These are phyloP conservation scores for Etheostoma spectabile DNA, from an alignment of 2,113 vertebrate genomes.

Conservation along the genomic window DNA sequence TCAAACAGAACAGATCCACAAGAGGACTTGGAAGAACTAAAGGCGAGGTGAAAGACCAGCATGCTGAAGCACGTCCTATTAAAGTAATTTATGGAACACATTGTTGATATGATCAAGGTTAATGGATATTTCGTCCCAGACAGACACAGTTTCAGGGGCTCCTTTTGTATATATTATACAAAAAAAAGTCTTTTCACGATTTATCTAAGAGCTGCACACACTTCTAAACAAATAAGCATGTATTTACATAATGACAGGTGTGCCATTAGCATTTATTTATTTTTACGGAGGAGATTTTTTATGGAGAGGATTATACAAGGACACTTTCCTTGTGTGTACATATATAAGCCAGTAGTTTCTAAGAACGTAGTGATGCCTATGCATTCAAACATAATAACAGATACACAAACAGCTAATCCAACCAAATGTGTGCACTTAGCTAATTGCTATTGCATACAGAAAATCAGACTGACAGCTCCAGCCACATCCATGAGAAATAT, in stretches of 20 bases:
- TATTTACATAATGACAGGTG: not conserved
- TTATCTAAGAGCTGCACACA: not conserved
- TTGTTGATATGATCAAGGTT: slow-evolving; percentile 30
- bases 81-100: slow-evolving; percentile 19
- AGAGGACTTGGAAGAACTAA: not conserved
- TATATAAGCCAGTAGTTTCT: not conserved
- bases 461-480: not conserved
- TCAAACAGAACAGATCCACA: slow-evolving; percentile 3
- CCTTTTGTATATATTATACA: slow-evolving; percentile 3
- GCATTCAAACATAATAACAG: not conserved
- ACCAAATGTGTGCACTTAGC: not conserved
- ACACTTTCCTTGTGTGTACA: not conserved
- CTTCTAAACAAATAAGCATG: not conserved
- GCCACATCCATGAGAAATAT: not conserved
- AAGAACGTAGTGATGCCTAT: not conserved
- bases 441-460: not conserved
- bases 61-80: not conserved
- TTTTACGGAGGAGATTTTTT: not conserved
- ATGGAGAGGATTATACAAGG: not conserved
- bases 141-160: not conserved
- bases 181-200: slow-evolving; percentile 4
- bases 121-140: slow-evolving; percentile 18
- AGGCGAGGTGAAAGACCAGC: not conserved
- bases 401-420: not conserved
- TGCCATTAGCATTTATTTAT: not conserved